Evolutionary conservation across 1,140 invertebrate species (phyloP), one percentile per base, ranked within the genome.

Genomic region (Homarus americanus): DNA sequence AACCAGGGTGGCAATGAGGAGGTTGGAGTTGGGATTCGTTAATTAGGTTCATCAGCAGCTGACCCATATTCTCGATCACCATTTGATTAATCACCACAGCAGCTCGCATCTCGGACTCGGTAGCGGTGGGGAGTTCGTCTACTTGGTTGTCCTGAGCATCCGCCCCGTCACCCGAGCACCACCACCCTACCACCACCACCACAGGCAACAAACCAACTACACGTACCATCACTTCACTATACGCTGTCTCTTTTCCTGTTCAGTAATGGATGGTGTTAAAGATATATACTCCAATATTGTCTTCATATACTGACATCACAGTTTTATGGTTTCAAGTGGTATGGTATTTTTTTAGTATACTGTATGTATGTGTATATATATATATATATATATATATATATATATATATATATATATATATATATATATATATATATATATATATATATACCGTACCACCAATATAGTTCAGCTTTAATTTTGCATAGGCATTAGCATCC

Each of bases 351-450:
- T 24, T 63, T 24, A 15, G 53, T 12, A 76, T n/a, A 36, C 24
- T 40, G n/a, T 79, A 79, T 40, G 12, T 40, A 12, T 38, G 1
- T 41, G 24, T 36, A 17, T 3, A 78, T 40, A n/a, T 78, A 44
- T n/a, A 41, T 28, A 24, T 9, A 24, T 28, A 24, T 28, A 24
- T 9, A 72, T 28, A 4, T 28, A 24, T 28, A 72, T 72, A 4
- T 72, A 72, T 72, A 2, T 24, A 0, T 78, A n/a, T 72, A 63
- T 63, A 63, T 63, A 63, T 63, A 63, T 63, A 63, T 63, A 63
- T 63, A 63, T 63, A 63, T 63, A 63, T 63, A 63, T 63, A 63
- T 63, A 63, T 63, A 63, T 63, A 63, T 63, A 63, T 63, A 63
- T 63, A 63, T 63, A 63, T 63, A 63, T n/a, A n/a, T n/a, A n/a